phyloP scores from a whole-genome alignment of 2,797 vertebrate genomes.

The Phrynocephalus forsythii region DNA sequence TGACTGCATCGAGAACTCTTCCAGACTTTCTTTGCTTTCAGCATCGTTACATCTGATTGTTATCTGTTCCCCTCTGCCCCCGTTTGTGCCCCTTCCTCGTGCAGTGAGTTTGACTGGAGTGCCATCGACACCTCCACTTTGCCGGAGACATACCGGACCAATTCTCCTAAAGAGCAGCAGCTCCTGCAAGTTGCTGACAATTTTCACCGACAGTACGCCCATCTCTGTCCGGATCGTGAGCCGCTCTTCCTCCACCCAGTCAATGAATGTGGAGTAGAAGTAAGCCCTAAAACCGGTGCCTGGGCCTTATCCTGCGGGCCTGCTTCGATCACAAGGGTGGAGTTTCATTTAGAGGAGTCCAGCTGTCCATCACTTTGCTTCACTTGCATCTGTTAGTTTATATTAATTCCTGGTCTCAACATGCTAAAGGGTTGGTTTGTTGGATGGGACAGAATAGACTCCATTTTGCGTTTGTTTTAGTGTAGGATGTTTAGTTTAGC shows the following conservation, averaged over 20 bases:
- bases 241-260: constrained; percentile 83
- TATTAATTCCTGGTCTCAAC: no score
- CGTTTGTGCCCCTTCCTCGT: background rate
- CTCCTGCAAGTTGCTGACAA: constrained; percentile 81
- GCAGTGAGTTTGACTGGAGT: constrained; percentile 60
- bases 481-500: no score
- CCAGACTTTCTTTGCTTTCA: background rate
- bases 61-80: constrained; percentile 5
- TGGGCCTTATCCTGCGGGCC: no score
- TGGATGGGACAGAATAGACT: no score
- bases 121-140: constrained; percentile 64
- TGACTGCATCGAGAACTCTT: background rate
- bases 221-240: constrained; percentile 85
- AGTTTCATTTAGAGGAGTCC: background rate
- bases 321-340: background rate
- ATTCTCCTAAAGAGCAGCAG: constrained; percentile 78
- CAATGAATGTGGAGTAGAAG: constrained; percentile 87
- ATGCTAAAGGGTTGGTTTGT: no score
- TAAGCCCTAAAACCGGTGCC: constrained; percentile 56
- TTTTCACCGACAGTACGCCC: constrained; percentile 83
- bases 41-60: background rate
- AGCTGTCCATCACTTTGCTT: no score
- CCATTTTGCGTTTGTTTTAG: no score
- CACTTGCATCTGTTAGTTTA: no score
- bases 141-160: constrained; percentile 81